A percentile compares a stretch with the other conserved stretches of the same genome.
phyloP scores from a whole-genome alignment of 2,888 invertebrate genomes.

The Drepanosiphum platanoidis region DNA sequence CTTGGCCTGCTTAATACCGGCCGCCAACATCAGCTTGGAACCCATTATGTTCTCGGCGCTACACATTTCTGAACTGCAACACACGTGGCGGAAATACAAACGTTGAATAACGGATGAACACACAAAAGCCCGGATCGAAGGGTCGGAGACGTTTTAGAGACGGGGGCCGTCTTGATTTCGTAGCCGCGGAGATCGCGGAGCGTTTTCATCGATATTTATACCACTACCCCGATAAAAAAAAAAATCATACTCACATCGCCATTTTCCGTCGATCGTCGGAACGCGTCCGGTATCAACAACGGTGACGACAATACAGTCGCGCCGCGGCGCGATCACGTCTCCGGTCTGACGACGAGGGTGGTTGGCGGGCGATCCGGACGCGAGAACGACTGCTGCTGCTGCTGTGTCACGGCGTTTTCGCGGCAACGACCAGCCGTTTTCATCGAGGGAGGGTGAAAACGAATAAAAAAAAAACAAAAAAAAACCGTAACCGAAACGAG shows the following conservation, averaged over 20 bases:
- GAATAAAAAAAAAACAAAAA: neutral
- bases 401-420: too few relatives aligned
- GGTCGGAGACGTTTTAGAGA: too few relatives aligned
- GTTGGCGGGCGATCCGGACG: neutral
- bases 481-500: neutral
- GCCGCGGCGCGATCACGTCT: neutral
- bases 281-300: too few relatives aligned
- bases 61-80: slow-evolving; percentile 48
- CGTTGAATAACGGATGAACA: too few relatives aligned
- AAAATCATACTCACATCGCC: slow-evolving; percentile 51
- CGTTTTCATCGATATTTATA: too few relatives aligned
- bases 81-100: neutral
- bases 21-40: slow-evolving; percentile 32
- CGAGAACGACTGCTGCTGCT: neutral
- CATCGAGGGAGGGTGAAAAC: neutral
- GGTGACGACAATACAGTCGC: too few relatives aligned
- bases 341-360: too few relatives aligned
- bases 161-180: too few relatives aligned
- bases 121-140: neutral
- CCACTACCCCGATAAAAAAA: too few relatives aligned
- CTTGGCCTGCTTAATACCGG: neutral
- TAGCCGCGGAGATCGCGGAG: too few relatives aligned
- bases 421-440: neutral
- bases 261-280: neutral
- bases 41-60: slow-evolving; percentile 45